A percentile compares a stretch with the other conserved stretches of the same genome.
Evolutionary conservation across 37 sponge, comb jelly and placozoan species (phyloP).

Genomic region (Cliona cf. orientalis): DNA sequence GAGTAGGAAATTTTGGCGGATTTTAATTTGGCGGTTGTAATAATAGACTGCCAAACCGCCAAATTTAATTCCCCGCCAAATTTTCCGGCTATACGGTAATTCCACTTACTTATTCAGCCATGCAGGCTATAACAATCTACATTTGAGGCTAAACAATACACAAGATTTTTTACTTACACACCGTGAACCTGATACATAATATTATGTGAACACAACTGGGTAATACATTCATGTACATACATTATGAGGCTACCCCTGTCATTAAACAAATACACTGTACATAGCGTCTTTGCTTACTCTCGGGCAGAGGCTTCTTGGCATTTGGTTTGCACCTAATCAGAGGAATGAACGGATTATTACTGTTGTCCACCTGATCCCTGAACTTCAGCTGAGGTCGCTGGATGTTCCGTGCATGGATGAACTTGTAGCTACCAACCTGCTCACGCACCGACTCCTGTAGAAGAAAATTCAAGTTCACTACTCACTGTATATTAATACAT

Average conservation of each 20-base stretch:
- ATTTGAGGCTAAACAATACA: no score
- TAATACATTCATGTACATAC: slow-evolving; percentile 10
- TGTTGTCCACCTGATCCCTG: slow-evolving; percentile 86
- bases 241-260: neutral
- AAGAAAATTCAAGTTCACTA: neutral
- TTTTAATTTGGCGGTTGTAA: no score
- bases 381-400: slow-evolving; percentile 86
- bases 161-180: no score
- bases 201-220: neutral
- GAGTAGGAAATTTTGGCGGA: no score
- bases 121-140: no score
- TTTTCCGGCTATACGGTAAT: no score
- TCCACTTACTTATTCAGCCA: no score
- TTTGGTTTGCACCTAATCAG: slow-evolving; percentile 83
- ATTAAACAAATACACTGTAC: no score
- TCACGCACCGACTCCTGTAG: slow-evolving; percentile 35
- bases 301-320: slow-evolving; percentile 62
- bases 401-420: slow-evolving; percentile 74
- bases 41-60: no score
- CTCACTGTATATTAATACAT: no score
- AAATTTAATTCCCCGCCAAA: no score
- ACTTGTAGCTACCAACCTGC: neutral
- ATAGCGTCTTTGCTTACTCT: slow-evolving; percentile 21
- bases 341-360: slow-evolving; percentile 81
- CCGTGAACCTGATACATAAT: neutral